A percentile compares a stretch with the other conserved stretches of the same genome.
phyloP scores from a whole-genome alignment of 2,888 invertebrate genomes.

The Hirtodrosophila alboralis region DNA sequence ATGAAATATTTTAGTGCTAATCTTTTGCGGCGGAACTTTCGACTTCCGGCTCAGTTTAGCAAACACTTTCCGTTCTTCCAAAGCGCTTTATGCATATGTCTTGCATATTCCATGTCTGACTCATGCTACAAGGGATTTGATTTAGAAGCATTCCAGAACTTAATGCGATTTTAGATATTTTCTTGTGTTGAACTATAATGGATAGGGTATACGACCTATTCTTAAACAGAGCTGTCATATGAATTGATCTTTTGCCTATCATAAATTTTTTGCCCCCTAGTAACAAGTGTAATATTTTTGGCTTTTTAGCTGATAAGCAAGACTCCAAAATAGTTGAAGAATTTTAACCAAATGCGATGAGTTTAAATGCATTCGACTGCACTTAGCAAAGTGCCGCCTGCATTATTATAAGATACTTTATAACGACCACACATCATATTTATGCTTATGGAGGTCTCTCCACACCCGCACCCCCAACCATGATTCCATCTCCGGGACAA shows the following conservation, averaged over 20 bases:
- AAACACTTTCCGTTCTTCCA: slow-evolving; percentile 63
- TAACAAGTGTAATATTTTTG: slow-evolving; percentile 48
- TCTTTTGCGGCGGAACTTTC: slow-evolving; percentile 66
- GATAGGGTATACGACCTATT: background rate
- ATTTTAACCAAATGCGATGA: slow-evolving; percentile 17
- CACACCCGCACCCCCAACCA: slow-evolving; percentile 58
- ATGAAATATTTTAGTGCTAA: slow-evolving; percentile 67
- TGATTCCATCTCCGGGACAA: no score
- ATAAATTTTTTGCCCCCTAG: slow-evolving; percentile 38
- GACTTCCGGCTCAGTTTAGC: slow-evolving; percentile 72
- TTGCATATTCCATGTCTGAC: slow-evolving; percentile 38
- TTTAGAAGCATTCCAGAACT: slow-evolving; percentile 6
- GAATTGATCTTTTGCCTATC: slow-evolving; percentile 30
- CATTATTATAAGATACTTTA: slow-evolving; percentile 48
- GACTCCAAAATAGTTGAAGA: slow-evolving; percentile 30
- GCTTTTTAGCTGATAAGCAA: slow-evolving; percentile 48
- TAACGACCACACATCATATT: slow-evolving; percentile 64
- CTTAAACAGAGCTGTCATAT: slow-evolving; percentile 1
- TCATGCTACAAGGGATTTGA: slow-evolving; percentile 11
- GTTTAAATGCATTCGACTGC: slow-evolving; percentile 54
- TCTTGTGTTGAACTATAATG: background rate
- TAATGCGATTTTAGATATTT: no score
- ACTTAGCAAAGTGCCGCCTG: slow-evolving; percentile 71
- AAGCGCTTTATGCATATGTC: slow-evolving; percentile 56
- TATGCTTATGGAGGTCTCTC: slow-evolving; percentile 40